Percentiles rank a stretch among this genome's conserved stretches.
These are phyloP conservation scores for Steinernema hermaphroditum DNA, from an alignment of 2,888 invertebrate species.

Conservation along the genomic window DNA sequence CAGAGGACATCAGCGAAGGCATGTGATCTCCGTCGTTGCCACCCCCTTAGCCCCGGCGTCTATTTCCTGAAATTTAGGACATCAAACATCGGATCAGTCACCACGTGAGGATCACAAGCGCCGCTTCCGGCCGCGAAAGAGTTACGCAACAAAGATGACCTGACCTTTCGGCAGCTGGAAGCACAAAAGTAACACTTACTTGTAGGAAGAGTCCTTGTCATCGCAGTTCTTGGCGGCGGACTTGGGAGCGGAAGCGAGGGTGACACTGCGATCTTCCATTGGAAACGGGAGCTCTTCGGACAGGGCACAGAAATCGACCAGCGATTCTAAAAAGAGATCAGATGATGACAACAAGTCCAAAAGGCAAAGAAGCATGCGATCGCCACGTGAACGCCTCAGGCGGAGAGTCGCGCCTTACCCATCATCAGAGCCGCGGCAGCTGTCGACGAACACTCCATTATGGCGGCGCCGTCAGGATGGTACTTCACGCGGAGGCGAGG, in stretches of 20 bases:
- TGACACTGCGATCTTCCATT: slow-evolving; percentile 28
- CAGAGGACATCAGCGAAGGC: neutral
- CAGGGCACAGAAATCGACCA: slow-evolving; percentile 41
- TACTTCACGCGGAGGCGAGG: neutral
- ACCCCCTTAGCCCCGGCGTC: neutral
- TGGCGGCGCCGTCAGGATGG: slow-evolving; percentile 8
- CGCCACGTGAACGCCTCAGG: neutral
- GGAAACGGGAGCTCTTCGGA: slow-evolving; percentile 34
- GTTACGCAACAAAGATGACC: slow-evolving; percentile 15
- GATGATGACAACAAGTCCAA: neutral
- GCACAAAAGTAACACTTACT: neutral
- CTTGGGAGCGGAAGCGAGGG: slow-evolving; percentile 14
- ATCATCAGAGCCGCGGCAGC: slow-evolving; percentile 18
- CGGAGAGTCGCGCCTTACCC: slow-evolving; percentile 2
- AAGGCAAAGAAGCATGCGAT: neutral
- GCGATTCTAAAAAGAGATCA: slow-evolving; percentile 37
- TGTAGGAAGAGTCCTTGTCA: neutral
- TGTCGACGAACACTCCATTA: slow-evolving; percentile 5
- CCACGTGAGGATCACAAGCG: neutral
- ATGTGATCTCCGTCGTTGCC: slow-evolving; percentile 9
- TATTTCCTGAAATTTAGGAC: neutral
- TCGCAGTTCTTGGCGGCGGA: neutral
- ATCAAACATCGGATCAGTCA: slow-evolving; percentile 13
- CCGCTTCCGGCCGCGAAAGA: neutral
- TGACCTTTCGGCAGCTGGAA: neutral